A percentile compares a stretch with the other conserved stretches of the same genome.
Evolutionary conservation across 2,113 vertebrate species (phyloP).

Genomic region (Silurus asotus): DNA sequence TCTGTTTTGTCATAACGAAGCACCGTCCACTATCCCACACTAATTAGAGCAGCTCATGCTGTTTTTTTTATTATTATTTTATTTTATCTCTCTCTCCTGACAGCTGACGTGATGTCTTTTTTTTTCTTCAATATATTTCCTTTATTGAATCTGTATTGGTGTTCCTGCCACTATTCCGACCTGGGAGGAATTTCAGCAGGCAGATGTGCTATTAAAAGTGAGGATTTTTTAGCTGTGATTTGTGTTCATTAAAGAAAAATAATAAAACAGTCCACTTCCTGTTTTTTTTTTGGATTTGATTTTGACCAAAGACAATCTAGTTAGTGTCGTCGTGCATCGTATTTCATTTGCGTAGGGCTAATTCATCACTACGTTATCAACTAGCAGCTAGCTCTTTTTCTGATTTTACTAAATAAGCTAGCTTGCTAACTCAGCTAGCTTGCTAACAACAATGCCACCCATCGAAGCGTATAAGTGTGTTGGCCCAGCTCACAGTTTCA

Average conservation of each 20-base stretch:
- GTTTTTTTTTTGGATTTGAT: not conserved
- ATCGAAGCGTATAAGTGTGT: too few species aligned
- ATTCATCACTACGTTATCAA: not conserved
- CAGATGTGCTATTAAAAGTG: not conserved
- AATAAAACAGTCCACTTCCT: not conserved
- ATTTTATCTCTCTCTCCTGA: slow-evolving; percentile 20
- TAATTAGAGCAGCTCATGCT: not conserved
- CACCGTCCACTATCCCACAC: not conserved
- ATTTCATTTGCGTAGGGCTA: not conserved
- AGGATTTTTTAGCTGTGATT: not conserved
- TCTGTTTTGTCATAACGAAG: slow-evolving; percentile 13
- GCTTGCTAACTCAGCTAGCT: not conserved
- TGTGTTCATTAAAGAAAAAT: not conserved
- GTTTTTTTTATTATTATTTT: not conserved
- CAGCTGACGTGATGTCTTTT: slow-evolving; percentile 4
- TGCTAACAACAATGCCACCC: not conserved
- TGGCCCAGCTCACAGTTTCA: not conserved
- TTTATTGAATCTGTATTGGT: not conserved
- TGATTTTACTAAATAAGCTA: not conserved
- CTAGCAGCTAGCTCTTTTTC: not conserved
- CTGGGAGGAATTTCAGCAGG: not conserved
- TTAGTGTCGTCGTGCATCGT: not conserved
- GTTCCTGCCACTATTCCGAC: not conserved
- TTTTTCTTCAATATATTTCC: not conserved
- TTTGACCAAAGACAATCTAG: not conserved